These are phyloP conservation scores for Tachina grossa DNA, from an alignment of 2,888 invertebrate species.

Conservation along the genomic window DNA sequence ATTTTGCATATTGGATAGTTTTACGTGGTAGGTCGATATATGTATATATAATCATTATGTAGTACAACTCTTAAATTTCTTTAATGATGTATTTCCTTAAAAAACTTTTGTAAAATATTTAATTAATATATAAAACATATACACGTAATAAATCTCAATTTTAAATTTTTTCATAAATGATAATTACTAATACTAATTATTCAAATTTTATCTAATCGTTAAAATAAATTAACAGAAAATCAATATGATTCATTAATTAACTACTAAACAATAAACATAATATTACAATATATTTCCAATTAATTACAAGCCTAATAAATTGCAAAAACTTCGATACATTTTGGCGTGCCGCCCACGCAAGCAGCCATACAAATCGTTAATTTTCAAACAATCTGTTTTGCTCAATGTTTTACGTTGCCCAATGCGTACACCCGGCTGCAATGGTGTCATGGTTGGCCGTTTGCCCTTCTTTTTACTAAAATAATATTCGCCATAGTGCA, in stretches of 20 bases:
- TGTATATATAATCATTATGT: too few species aligned
- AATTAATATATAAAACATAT: too few species aligned
- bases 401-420: conserved; percentile 87
- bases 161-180: background rate
- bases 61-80: too few species aligned
- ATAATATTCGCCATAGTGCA: conserved; percentile 89
- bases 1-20: too few species aligned
- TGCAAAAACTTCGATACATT: conserved; percentile 80
- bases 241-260: conserved; percentile 51
- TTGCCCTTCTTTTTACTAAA: conserved; percentile 85
- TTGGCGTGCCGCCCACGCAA: conserved; percentile 79
- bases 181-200: too few species aligned
- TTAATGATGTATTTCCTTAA: too few species aligned
- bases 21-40: too few species aligned
- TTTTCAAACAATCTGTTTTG: conserved; percentile 87
- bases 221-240: conserved; percentile 38
- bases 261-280: conserved; percentile 41
- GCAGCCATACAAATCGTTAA: conserved; percentile 87
- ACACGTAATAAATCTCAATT: too few species aligned
- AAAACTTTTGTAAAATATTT: too few species aligned
- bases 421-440: conserved; percentile 84
- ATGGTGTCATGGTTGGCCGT: conserved; percentile 86
- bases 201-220: background rate
- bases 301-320: conserved; percentile 78
- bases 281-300: background rate